Evolutionary conservation across 1,140 invertebrate species (phyloP), one percentile per base, ranked within the genome.

Genomic region (Pinna nobilis): DNA sequence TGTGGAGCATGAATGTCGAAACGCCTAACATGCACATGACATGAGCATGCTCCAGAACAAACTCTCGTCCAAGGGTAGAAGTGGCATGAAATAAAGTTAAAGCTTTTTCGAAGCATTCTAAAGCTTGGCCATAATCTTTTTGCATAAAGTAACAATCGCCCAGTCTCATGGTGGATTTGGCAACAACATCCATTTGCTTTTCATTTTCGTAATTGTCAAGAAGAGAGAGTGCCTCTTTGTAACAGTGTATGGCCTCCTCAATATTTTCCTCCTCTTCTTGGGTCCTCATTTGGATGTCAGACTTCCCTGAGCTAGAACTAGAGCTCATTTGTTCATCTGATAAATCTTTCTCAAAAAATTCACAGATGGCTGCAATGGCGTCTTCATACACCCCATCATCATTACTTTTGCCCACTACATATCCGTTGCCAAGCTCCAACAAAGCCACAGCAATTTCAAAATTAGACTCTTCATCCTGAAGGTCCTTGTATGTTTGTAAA

Each of bases 21-120:
- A 86, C 84, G n/a, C 86, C 86, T n/a, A 86, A 74, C 86, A 87
- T 86, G 64, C 80, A 83, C 51, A 86, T 60, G 11, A 86, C 82
- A 78, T 87, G 86, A 13, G 84, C 84, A 71, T 87, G 83, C 57
- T 86, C 79, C 65, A 85, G 70, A 28, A 84, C 51, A 11, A 78
- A 73, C 11, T 85, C 84, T 60, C 81, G 78, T 23, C 84, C 84
- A 44, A 84, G 79, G 13, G 79, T 79, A 32, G 79, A 77, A 41
- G 82, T 79, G 47, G 77, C 61, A 28, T 78, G 75, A 50, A 86
- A 85, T 33, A 84, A 70, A 20, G 70, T 61, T 15, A 84, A 60
- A 32, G 86, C 76, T 70, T 84, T 84, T 71, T 87, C 86, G 66
- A 81, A 87, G 47, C 79, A 84, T 28, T 84, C 82, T 18, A 87